phyloP scores from a whole-genome alignment of 2,888 invertebrate genomes.

The Athetis lepigone region DNA sequence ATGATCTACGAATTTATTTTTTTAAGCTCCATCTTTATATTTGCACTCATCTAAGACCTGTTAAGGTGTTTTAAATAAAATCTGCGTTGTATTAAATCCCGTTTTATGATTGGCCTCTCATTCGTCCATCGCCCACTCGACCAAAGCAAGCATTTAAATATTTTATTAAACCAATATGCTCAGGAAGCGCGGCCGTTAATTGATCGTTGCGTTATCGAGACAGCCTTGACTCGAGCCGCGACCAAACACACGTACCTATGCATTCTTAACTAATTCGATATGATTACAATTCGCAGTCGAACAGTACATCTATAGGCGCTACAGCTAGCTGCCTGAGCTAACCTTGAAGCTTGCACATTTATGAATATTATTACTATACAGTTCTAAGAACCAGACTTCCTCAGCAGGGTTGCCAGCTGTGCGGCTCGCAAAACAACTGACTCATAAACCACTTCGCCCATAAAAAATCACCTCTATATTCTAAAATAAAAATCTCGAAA shows the following conservation, averaged over 20 bases:
- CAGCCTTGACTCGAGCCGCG: conserved; percentile 57
- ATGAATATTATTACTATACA: conserved; percentile 51
- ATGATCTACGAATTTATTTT: too few relatives aligned
- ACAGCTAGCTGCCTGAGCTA: conserved; percentile 23
- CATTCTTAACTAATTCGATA: conserved; percentile 56
- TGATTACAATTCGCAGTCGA: conserved; percentile 49
- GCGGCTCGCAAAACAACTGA: conserved; percentile 48
- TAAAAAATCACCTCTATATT: conserved; percentile 39
- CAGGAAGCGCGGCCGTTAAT: conserved; percentile 51
- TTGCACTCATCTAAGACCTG: too few relatives aligned
- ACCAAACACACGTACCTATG: conserved; percentile 47
- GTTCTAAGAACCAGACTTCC: conserved; percentile 58
- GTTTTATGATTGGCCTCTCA: conserved; percentile 10
- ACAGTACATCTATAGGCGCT: conserved; percentile 35
- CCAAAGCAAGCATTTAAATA: conserved; percentile 43
- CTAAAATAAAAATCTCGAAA: conserved; percentile 45
- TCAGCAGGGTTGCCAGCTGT: conserved; percentile 42
- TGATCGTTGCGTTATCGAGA: conserved; percentile 59
- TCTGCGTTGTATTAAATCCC: conserved; percentile 6
- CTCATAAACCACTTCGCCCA: conserved; percentile 43
- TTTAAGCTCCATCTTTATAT: not conserved
- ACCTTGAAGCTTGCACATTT: conserved; percentile 50
- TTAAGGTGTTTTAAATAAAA: not conserved
- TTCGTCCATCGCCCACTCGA: conserved; percentile 16
- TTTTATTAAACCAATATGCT: conserved; percentile 48